Evolutionary conservation across 2,797 vertebrate genomes (phyloP).

Genomic region (Pangasius sanitwongsei): DNA sequence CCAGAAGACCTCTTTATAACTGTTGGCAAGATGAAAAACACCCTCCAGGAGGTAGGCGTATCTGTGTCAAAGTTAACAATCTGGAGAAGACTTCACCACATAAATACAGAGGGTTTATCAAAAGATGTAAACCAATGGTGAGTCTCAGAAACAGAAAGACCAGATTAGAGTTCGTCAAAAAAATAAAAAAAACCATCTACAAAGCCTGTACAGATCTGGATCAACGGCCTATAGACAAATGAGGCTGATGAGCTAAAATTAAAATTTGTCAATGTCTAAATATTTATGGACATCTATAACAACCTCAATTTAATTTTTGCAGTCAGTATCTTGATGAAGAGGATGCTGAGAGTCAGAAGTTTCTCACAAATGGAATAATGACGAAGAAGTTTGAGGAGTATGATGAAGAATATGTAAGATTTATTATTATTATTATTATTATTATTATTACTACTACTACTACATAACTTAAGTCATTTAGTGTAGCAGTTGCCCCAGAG

Average conservation of each 20-base stretch:
- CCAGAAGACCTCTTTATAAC: not conserved
- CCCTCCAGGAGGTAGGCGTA: not conserved
- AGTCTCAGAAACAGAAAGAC: not conserved
- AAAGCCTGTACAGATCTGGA: not conserved
- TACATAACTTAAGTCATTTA: not conserved
- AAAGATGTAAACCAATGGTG: not conserved
- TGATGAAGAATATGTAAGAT: slow-evolving; percentile 90
- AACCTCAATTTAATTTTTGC: slow-evolving; percentile 26
- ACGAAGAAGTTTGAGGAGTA: slow-evolving; percentile 88
- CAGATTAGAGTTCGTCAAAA: not conserved
- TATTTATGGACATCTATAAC: not conserved
- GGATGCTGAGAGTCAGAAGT: slow-evolving; percentile 89
- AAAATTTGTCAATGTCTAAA: too few species aligned
- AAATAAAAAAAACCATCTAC: not conserved
- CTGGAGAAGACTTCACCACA: not conserved
- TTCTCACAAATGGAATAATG: slow-evolving; percentile 87
- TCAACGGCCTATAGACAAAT: not conserved
- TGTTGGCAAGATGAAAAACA: not conserved
- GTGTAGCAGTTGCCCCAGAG: not conserved
- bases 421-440: too few species aligned
- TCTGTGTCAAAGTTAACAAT: not conserved
- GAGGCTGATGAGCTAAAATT: not conserved
- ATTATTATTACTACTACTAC: too few species aligned
- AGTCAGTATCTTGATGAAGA: slow-evolving; percentile 83
- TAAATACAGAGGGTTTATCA: not conserved